phyloP scores from a whole-genome alignment of 2,888 invertebrate species.

The Physocephala rufipes region DNA sequence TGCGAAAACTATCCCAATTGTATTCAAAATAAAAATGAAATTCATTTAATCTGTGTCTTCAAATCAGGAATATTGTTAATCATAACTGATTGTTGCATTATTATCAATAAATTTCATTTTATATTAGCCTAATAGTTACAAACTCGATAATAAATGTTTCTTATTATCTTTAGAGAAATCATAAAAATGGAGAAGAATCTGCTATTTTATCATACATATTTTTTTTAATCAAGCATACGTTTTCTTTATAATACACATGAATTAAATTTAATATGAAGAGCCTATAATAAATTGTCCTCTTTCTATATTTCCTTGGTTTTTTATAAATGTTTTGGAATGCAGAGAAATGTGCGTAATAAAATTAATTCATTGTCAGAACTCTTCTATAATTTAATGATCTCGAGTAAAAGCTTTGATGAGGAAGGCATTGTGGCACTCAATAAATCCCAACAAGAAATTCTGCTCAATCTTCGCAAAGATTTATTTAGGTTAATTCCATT shows the following conservation, averaged over 20 bases:
- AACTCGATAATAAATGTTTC: constrained; percentile 6
- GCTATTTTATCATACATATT: not conserved
- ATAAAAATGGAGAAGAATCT: constrained; percentile 2
- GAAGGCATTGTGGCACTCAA: no score
- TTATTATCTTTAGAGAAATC: not conserved
- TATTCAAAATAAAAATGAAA: constrained; percentile 20
- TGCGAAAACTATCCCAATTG: constrained; percentile 11
- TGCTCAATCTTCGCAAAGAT: no score
- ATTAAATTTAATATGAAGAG: no score
- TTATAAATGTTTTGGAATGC: no score
- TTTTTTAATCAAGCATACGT: not conserved
- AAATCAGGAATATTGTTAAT: constrained; percentile 21
- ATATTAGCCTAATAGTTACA: constrained; percentile 28
- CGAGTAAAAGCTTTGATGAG: no score
- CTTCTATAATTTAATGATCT: no score
- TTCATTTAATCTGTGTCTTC: constrained; percentile 15
- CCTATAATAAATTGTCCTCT: no score
- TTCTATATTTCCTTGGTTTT: no score
- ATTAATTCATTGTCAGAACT: no score
- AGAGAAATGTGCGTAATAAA: no score
- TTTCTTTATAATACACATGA: not conserved
- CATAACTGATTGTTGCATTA: constrained; percentile 12
- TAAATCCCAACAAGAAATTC: no score
- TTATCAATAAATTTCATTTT: constrained; percentile 11
- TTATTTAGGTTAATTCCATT: no score